Conservation (phyloP, 2,888 invertebrate species). For the Xestia rhomboidea region DNA sequence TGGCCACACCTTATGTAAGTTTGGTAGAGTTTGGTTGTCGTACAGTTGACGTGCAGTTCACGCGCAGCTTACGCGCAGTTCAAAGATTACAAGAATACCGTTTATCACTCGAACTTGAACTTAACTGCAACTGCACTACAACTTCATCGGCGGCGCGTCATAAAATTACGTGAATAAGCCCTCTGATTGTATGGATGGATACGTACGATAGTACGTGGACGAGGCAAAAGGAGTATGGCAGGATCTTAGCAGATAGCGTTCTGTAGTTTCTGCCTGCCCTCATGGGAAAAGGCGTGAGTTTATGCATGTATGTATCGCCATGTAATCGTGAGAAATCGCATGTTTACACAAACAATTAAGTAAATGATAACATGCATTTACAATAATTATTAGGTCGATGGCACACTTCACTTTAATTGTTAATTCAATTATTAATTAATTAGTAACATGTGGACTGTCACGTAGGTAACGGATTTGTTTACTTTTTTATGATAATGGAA, state of each 20-base stretch:
- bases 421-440: conserved; percentile 46
- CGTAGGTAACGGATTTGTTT: conserved; percentile 42
- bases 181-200: no score
- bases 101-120: no score
- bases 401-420: conserved; percentile 46
- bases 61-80: no score
- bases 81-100: no score
- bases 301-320: background rate
- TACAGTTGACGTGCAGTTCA: no score
- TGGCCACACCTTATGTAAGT: no score
- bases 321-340: conserved; percentile 49
- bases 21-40: no score
- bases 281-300: no score
- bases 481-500: background rate
- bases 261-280: background rate
- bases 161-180: no score
- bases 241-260: background rate
- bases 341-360: conserved; percentile 39
- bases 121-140: no score
- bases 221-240: background rate
- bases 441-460: conserved; percentile 45
- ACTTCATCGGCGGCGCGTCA: no score
- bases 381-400: conserved; percentile 26
- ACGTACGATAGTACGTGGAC: no score
- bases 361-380: conserved; percentile 20